Percentiles rank a stretch among this genome's conserved stretches.
These are phyloP conservation scores for Oscheius onirici DNA, from an alignment of 2,888 invertebrate species.

Conservation along the genomic window DNA sequence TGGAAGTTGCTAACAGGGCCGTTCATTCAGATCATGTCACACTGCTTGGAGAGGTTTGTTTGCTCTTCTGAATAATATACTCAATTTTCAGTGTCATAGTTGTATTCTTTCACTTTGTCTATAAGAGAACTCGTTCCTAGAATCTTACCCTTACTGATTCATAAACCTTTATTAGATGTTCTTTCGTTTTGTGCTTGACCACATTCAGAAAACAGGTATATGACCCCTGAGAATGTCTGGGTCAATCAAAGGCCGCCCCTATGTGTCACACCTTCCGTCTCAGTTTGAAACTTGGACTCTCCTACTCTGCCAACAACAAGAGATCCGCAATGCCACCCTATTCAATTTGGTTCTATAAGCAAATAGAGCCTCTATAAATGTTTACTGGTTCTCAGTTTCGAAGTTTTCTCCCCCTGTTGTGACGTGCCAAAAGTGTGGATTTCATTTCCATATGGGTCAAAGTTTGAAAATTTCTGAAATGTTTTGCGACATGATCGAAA, in stretches of 20 bases:
- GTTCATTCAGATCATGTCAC: constrained; percentile 7
- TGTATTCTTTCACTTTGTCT: background rate
- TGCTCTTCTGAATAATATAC: background rate
- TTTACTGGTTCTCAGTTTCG: too few species aligned
- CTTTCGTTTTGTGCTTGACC: background rate
- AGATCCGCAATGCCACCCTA: too few species aligned
- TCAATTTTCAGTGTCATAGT: background rate
- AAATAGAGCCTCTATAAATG: too few species aligned
- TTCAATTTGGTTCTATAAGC: too few species aligned
- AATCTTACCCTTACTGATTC: background rate
- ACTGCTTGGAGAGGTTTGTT: constrained; percentile 14
- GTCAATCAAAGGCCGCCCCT: background rate
- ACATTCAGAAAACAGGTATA: background rate
- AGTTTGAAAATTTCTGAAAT: too few species aligned
- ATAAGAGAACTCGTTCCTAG: background rate
- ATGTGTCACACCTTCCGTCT: too few species aligned
- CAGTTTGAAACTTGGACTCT: too few species aligned
- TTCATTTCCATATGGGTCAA: too few species aligned
- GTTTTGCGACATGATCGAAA: too few species aligned
- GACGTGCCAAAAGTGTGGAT: too few species aligned
- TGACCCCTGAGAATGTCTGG: background rate
- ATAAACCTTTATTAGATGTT: background rate
- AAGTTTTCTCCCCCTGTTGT: too few species aligned
- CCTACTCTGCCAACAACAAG: too few species aligned
- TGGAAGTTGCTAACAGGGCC: background rate